A percentile compares a stretch with the other conserved stretches of the same genome.
phyloP scores from a whole-genome alignment of 2,797 vertebrate genomes.

The Enteromius paludinosus region DNA sequence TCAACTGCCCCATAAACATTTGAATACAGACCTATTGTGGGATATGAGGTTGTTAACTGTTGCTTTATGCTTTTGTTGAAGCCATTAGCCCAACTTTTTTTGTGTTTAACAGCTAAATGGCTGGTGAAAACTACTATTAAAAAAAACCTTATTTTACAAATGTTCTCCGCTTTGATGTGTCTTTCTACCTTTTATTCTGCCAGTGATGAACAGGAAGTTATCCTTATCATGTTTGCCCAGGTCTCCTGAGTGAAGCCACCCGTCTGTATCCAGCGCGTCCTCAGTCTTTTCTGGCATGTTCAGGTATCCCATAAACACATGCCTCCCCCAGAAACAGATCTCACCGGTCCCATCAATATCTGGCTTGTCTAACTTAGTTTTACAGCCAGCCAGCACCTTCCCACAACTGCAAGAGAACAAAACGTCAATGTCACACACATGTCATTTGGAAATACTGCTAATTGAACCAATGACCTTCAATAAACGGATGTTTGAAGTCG shows the following conservation, averaged over 20 bases:
- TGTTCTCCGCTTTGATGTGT: not conserved
- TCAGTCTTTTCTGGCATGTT: slow-evolving; percentile 75
- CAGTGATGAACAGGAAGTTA: slow-evolving; percentile 80
- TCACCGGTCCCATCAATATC: slow-evolving; percentile 78
- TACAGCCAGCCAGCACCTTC: slow-evolving; percentile 74
- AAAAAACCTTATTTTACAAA: slow-evolving; percentile 5
- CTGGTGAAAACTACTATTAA: too few species aligned
- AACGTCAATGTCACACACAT: not conserved
- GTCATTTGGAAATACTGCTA: not conserved
- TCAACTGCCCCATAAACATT: not conserved
- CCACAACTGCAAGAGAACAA: slow-evolving; percentile 74
- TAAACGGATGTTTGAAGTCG: not conserved
- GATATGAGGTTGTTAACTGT: too few species aligned
- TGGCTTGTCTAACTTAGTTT: slow-evolving; percentile 75
- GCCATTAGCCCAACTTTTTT: not conserved
- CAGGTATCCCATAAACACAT: slow-evolving; percentile 85
- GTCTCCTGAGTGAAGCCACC: slow-evolving; percentile 85
- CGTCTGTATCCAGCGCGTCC: slow-evolving; percentile 76
- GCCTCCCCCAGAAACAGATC: slow-evolving; percentile 82
- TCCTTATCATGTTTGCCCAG: slow-evolving; percentile 73
- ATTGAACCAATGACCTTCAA: not conserved
- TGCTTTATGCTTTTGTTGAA: not conserved
- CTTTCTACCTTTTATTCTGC: slow-evolving; percentile 80
- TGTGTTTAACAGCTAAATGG: not conserved
- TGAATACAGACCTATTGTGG: not conserved